Evolutionary conservation across 2,113 vertebrate species (phyloP).

Genomic region (Oncorhynchus keta): DNA sequence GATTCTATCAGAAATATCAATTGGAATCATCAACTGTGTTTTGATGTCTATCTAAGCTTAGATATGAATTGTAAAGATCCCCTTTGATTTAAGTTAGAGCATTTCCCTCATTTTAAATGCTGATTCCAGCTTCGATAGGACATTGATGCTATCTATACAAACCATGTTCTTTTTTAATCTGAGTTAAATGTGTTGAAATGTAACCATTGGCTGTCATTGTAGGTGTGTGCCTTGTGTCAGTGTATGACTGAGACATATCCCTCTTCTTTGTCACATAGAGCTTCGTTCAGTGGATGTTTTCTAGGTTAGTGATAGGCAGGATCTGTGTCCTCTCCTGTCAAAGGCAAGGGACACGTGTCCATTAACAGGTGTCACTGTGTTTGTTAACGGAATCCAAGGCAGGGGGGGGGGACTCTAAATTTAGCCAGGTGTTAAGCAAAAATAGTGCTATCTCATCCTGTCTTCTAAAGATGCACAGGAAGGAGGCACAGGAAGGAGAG

Average conservation of each 20-base stretch:
- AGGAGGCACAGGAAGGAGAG: constrained; percentile 3
- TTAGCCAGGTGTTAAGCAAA: constrained; percentile 22
- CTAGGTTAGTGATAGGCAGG: neutral
- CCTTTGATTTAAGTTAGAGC: neutral
- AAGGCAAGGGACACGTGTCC: constrained; percentile 6
- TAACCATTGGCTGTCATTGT: neutral
- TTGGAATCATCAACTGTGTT: constrained; percentile 1
- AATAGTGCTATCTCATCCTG: constrained; percentile 2
- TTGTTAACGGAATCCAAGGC: constrained; percentile 8
- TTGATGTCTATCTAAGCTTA: neutral
- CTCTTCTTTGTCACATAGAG: too few relatives aligned
- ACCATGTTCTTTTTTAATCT: neutral
- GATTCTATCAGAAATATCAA: neutral
- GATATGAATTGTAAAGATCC: neutral
- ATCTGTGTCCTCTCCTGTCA: neutral
- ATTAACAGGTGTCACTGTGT: constrained; percentile 24
- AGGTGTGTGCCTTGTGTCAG: neutral
- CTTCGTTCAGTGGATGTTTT: neutral
- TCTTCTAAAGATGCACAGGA: constrained; percentile 6
- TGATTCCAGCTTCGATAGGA: neutral
- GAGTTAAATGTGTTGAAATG: neutral
- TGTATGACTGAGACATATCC: neutral
- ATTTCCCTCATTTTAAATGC: neutral
- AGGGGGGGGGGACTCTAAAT: constrained; percentile 23
- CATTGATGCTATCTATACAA: neutral